Conservation (phyloP, 1,140 invertebrate genomes). For the Nasonia giraulti region DNA sequence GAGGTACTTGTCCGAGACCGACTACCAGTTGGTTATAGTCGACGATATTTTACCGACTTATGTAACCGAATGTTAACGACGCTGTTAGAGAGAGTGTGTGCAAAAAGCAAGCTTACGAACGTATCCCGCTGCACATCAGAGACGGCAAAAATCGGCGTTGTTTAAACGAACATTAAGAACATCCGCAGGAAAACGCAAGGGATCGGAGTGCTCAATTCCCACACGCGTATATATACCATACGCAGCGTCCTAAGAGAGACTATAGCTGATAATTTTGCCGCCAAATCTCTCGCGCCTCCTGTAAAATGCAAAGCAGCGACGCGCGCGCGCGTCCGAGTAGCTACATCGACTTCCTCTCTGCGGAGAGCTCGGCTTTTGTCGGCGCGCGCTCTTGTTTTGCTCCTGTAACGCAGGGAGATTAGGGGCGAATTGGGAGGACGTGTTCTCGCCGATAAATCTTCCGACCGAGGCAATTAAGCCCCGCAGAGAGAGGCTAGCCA, state of each 20-base stretch:
- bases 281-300: conserved; percentile 1
- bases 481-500: too few relatives aligned
- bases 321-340: background rate
- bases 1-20: too few relatives aligned
- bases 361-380: too few relatives aligned
- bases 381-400: too few relatives aligned
- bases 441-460: too few relatives aligned
- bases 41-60: background rate
- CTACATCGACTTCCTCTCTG: background rate
- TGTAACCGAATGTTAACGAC: background rate
- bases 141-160: too few relatives aligned
- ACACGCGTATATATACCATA: background rate
- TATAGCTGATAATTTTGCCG: background rate
- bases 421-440: too few relatives aligned
- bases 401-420: too few relatives aligned
- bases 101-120: background rate
- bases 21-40: background rate
- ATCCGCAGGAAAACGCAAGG: too few relatives aligned
- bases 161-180: too few relatives aligned
- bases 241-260: background rate
- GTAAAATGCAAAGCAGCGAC: background rate
- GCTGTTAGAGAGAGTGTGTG: background rate
- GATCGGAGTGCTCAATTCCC: too few relatives aligned
- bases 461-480: too few relatives aligned
- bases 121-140: background rate